Percentiles rank a stretch among this genome's conserved stretches.
These are phyloP conservation scores for Allobates femoralis DNA, from an alignment of 2,797 vertebrate species.

Conservation along the genomic window DNA sequence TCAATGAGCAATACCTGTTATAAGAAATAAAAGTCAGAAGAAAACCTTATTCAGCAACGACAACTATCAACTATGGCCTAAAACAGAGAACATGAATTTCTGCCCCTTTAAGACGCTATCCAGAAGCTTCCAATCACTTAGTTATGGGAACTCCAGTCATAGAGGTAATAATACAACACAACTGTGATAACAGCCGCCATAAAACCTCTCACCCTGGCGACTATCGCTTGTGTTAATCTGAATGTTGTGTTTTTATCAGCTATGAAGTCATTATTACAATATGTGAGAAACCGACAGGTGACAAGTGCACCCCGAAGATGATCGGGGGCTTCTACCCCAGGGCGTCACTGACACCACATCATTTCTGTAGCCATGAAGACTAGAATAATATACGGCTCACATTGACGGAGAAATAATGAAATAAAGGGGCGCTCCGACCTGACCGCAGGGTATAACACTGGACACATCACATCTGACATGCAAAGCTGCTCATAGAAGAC, in stretches of 20 bases:
- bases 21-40: background rate
- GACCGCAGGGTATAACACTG: no score
- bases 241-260: background rate
- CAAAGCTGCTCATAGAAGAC: no score
- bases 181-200: background rate
- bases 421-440: no score
- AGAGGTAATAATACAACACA: background rate
- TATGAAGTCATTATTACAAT: background rate
- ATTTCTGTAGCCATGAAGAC: no score
- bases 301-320: background rate
- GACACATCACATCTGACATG: no score
- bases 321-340: background rate
- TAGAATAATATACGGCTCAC: no score
- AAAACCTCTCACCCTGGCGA: background rate
- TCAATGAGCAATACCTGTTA: background rate
- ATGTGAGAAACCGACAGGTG: background rate
- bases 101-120: background rate
- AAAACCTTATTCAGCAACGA: no score
- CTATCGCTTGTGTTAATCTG: background rate
- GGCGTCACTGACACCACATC: background rate
- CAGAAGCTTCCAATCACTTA: background rate
- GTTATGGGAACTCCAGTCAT: conserved; percentile 6
- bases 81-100: background rate
- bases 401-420: background rate
- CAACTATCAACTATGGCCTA: background rate